phyloP scores from a whole-genome alignment of 2,113 vertebrate genomes.

The Lasiurus cinereus region DNA sequence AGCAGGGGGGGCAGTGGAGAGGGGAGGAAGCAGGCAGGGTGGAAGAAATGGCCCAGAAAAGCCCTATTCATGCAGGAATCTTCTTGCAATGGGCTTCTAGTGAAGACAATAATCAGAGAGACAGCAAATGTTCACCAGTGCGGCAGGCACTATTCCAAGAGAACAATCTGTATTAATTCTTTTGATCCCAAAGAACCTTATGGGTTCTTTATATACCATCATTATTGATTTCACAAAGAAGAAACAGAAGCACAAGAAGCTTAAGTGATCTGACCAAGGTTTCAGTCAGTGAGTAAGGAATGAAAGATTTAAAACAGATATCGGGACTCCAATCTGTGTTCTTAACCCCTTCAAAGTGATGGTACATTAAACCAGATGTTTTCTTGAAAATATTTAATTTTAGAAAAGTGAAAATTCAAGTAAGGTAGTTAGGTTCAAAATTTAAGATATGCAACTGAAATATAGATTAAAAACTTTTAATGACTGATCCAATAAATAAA shows the following conservation, averaged over 20 bases:
- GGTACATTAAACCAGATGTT: background rate
- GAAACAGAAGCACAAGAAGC: background rate
- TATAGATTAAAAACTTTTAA: background rate
- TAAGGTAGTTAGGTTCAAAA: background rate
- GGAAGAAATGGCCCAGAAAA: too few species aligned
- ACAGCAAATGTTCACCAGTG: fast-evolving
- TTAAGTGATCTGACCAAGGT: background rate
- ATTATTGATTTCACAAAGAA: background rate
- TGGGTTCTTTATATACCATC: too few species aligned
- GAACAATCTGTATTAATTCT: fast-evolving
- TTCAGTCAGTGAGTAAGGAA: background rate
- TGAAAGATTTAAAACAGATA: background rate
- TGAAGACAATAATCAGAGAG: background rate
- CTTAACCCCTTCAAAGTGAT: background rate
- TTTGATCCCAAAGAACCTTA: background rate
- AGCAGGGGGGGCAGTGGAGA: too few species aligned
- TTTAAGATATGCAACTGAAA: background rate
- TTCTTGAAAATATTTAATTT: background rate
- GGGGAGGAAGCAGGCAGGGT: too few species aligned
- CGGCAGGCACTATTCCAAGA: background rate
- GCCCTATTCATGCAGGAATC: too few species aligned
- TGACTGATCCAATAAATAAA: background rate
- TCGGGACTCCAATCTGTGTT: background rate
- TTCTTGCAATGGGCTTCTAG: too few species aligned
- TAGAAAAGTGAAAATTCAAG: background rate